These are phyloP conservation scores for Plagiodera versicolora DNA, from an alignment of 2,888 invertebrate species.

Conservation along the genomic window DNA sequence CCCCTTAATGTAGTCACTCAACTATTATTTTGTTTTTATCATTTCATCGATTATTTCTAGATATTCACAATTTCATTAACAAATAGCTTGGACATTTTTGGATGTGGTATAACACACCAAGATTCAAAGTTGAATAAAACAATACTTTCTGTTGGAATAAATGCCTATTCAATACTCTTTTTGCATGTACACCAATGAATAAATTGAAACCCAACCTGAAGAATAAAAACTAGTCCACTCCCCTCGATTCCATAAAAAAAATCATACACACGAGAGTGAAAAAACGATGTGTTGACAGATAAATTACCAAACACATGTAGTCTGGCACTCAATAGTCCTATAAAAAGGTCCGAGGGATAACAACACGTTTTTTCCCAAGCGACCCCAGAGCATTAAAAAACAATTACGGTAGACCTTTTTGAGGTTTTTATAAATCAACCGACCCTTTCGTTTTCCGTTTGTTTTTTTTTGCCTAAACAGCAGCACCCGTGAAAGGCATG, in stretches of 20 bases:
- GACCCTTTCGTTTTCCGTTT: constrained; percentile 33
- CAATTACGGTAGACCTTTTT: constrained; percentile 46
- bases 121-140: too few species aligned
- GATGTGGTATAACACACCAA: too few species aligned
- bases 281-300: constrained; percentile 48
- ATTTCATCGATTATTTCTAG: too few species aligned
- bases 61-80: too few species aligned
- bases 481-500: background rate
- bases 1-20: too few species aligned
- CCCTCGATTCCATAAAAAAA: constrained; percentile 22
- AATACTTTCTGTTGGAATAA: too few species aligned
- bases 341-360: constrained; percentile 35
- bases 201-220: background rate
- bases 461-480: constrained; percentile 21
- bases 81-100: too few species aligned
- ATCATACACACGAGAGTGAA: constrained; percentile 21
- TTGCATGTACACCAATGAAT: too few species aligned
- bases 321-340: constrained; percentile 17
- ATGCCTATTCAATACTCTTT: too few species aligned
- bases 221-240: constrained; percentile 10
- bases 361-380: constrained; percentile 34
- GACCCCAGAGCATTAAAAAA: constrained; percentile 46
- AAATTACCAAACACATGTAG: constrained; percentile 37
- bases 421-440: constrained; percentile 47
- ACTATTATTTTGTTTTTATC: too few species aligned